phyloP scores from a whole-genome alignment of 2,797 vertebrate species.

The Pteropus rufus region DNA sequence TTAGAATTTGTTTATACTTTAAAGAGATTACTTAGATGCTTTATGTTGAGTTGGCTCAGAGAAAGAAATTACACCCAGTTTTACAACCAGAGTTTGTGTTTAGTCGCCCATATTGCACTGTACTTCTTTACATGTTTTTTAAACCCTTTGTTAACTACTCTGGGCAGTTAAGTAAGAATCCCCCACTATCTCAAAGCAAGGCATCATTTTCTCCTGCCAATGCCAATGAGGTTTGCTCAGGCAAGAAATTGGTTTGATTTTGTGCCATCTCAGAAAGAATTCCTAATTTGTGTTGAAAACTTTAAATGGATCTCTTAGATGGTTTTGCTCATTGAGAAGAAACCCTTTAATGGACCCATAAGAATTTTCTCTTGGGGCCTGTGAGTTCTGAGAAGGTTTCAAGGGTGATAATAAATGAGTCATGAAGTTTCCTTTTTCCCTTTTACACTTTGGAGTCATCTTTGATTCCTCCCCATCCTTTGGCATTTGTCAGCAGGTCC shows the following conservation, averaged over 20 bases:
- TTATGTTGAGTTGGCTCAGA: neutral
- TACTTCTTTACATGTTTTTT: slow-evolving; percentile 28
- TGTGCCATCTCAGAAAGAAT: neutral
- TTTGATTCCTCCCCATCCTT: neutral
- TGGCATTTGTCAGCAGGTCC: neutral
- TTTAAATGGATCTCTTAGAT: neutral
- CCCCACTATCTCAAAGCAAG: neutral
- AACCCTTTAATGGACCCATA: neutral
- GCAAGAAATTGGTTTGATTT: neutral
- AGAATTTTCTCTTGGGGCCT: neutral
- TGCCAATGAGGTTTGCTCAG: neutral
- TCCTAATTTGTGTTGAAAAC: neutral
- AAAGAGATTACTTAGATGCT: slow-evolving; percentile 48
- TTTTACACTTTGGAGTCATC: neutral
- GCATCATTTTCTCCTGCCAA: neutral
- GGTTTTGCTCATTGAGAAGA: neutral
- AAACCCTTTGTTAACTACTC: slow-evolving; percentile 25
- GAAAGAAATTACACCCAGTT: slow-evolving; percentile 41
- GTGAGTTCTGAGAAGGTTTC: neutral
- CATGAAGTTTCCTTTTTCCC: neutral
- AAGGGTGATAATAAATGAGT: neutral
- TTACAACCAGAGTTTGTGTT: slow-evolving; percentile 5
- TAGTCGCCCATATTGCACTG: neutral
- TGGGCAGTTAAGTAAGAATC: neutral
- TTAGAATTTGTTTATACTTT: slow-evolving; percentile 58